A percentile compares a stretch with the other conserved stretches of the same genome.
phyloP scores from a whole-genome alignment of 2,797 vertebrate genomes.

The Galagoides demidoff region DNA sequence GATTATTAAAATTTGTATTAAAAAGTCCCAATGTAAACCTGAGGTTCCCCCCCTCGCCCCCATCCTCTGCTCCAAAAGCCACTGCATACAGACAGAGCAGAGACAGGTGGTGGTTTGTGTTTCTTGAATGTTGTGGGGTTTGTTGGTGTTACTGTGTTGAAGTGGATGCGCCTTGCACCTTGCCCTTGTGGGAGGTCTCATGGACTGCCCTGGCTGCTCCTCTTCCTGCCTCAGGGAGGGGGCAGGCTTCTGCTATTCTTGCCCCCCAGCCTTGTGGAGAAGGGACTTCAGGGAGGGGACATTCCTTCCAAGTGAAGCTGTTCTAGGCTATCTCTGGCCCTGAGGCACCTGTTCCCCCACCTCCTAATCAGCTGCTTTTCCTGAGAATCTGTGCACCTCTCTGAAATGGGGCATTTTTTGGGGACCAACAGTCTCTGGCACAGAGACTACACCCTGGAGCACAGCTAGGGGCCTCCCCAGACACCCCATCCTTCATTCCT shows the following conservation, averaged over 20 bases:
- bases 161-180: neutral
- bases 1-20: constrained; percentile 86
- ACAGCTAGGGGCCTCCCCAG: accelerated
- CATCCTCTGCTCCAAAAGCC: constrained; percentile 51
- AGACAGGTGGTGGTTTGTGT: constrained; percentile 51
- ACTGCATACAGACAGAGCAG: constrained; percentile 62
- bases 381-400: neutral
- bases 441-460: neutral
- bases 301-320: neutral
- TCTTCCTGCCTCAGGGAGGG: neutral
- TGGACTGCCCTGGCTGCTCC: neutral
- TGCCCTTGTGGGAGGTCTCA: neutral
- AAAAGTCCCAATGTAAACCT: constrained; percentile 83
- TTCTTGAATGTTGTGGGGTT: no score
- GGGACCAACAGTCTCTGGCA: no score
- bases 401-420: neutral
- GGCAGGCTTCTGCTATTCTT: neutral
- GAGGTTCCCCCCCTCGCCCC: constrained; percentile 11
- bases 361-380: neutral
- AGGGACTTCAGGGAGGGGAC: neutral
- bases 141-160: neutral
- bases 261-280: neutral
- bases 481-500: accelerated
- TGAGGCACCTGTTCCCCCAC: neutral
- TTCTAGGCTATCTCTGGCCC: neutral